Base-by-base conservation (phyloP, 2,888 invertebrate genomes). In the Pandemis cinnamomeana region DNA sequence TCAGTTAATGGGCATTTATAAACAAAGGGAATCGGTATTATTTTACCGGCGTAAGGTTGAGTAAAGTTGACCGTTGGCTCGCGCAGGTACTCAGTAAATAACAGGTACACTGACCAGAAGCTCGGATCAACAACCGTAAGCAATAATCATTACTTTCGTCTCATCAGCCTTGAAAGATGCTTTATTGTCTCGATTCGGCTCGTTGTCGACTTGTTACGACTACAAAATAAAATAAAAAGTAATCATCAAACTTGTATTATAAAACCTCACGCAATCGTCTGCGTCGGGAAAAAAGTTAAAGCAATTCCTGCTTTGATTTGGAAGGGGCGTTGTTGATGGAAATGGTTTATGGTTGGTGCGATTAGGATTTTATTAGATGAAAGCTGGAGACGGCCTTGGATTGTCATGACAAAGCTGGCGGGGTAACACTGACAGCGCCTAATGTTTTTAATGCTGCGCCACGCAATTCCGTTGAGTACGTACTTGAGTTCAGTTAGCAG, bases 161-260 rank as follows among this genome's bases (percentile, higher is more conserved):
- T 90, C 92, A 91, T 92, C 92, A 91, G 84, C 86, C 90, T 92
- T 89, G 91, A 88, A 88, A 90, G 85, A 92, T 88, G 88, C 83
- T 90, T 91, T 91, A 92, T 92, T 92, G 92, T 93, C 90, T 91
- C 86, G 90, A 86, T 88, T 87, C 90, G 88, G 89, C 90, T 92
- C 87, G 90, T 92, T 91, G 92, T 92, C 88, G 90, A 92, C 92
- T 92, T 91, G 91, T 92, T 92, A 92, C 85, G 85, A 79, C 81
- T 82, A 83, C 81, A 81, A 81, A 88, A 87, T 82, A 88, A 86
- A 88, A 86, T 84, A 89, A 90, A 91, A 90, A 87, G 84, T 86
- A 86, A 87, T 86, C 89, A 89, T 90, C 89, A 89, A 90, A 90
- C 85, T 89, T 83, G 87, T 90, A 89, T 91, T 91, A 89, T 84